These are phyloP conservation scores for Saccostrea cuccullata DNA, from an alignment of 1,140 invertebrate species.

Conservation along the genomic window DNA sequence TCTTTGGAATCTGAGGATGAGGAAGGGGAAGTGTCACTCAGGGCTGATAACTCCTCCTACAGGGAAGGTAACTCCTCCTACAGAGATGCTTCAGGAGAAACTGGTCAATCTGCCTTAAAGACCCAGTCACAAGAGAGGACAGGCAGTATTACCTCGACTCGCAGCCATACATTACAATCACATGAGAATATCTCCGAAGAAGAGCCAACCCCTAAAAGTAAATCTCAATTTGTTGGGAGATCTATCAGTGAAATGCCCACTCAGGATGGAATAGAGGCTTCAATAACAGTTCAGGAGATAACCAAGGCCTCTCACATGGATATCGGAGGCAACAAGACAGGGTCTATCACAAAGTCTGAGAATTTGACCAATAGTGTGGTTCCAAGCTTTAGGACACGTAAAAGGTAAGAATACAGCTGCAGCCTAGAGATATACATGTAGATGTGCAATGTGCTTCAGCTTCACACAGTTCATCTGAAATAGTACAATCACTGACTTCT, in stretches of 20 bases:
- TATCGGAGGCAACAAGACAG: conserved; percentile 54
- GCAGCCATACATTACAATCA: background rate
- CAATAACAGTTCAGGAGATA: too few species aligned
- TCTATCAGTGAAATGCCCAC: background rate
- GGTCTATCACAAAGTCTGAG: conserved; percentile 55
- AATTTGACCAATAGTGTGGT: conserved; percentile 34
- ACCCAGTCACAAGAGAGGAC: background rate
- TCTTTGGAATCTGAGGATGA: background rate
- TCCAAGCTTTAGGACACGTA: conserved; percentile 57
- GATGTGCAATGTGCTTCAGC: background rate
- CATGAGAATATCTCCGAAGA: background rate
- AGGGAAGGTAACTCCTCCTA: background rate
- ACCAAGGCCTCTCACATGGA: conserved; percentile 43
- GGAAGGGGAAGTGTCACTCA: background rate
- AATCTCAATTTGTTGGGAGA: background rate
- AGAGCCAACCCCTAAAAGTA: background rate
- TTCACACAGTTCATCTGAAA: background rate
- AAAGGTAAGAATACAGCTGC: conserved; percentile 50
- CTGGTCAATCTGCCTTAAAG: background rate
- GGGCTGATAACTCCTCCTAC: background rate
- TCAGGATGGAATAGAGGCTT: background rate
- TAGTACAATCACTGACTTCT: background rate
- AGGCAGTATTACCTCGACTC: background rate
- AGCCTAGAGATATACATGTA: background rate
- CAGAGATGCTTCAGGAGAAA: background rate